phyloP scores from a whole-genome alignment of 2,113 vertebrate species.

The Tetrao urogallus region DNA sequence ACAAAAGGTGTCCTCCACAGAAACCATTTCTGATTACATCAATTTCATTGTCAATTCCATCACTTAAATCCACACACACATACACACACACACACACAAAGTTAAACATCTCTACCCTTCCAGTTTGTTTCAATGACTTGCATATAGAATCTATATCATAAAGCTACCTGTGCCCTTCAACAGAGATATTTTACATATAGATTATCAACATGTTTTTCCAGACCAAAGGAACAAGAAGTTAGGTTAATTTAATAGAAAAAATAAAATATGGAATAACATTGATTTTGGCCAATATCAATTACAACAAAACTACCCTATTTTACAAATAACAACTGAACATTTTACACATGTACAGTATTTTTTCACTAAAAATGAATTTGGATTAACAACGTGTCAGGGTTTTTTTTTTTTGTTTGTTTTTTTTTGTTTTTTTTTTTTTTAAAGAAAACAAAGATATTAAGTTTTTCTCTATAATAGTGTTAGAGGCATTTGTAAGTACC shows the following conservation, averaged over 20 bases:
- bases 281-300: conserved; percentile 86
- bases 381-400: conserved; percentile 79
- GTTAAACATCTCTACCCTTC: not conserved
- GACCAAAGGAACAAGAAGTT: conserved; percentile 80
- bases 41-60: not conserved
- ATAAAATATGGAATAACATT: conserved; percentile 86
- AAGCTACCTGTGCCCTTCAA: conserved; percentile 9
- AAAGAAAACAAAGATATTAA: conserved; percentile 77
- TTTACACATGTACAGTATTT: conserved; percentile 90
- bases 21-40: not conserved
- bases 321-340: conserved; percentile 86
- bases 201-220: conserved; percentile 71
- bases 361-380: conserved; percentile 81
- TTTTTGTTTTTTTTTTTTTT: conserved; percentile 66
- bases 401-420: conserved; percentile 69
- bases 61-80: not conserved
- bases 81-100: not conserved
- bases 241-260: conserved; percentile 89
- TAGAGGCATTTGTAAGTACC: conserved; percentile 81
- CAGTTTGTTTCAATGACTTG: not conserved
- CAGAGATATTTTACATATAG: conserved; percentile 9
- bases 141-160: not conserved
- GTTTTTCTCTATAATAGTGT: conserved; percentile 79
- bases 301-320: conserved; percentile 85
- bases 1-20: not conserved